Evolutionary conservation across 2,888 invertebrate species (phyloP), one percentile per base, ranked within the genome.

Genomic region (Oasisia sp.): DNA sequence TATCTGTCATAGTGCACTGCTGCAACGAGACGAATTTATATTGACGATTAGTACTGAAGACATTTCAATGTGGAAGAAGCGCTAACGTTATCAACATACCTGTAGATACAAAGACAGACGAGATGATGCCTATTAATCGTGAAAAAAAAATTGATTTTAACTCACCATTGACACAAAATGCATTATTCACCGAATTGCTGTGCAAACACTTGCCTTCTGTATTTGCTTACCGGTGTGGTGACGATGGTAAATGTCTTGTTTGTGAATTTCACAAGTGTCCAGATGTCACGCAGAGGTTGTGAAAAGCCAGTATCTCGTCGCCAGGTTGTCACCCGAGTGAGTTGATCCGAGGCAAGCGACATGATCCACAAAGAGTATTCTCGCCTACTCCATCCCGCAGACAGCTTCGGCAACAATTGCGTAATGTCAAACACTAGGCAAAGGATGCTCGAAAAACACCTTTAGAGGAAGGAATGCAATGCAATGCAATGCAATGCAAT

Each of bases 181-280:
- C 27, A 74, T 74, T 74, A 27, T 1, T 74, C 14, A n/a, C n/a
- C 14, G 7, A 74, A 19, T 74, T 27, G 27, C 27, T 19, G 1
- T n/a, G 14, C 14, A 74, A 19, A 74, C 5, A 74, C 2, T 74
- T 5, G 27, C 74, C 74, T 74, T 74, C 14, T 19, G 7, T 27
- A 7, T 27, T 74, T 74, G n/a, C 74, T 74, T 27, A 74, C 74
- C 7, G 74, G 27, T 7, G 27, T 74, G 7, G 74, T 74, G 74
- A 74, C 74, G 74, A 74, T 74, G 74, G 74, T 74, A 74, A 74
- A 74, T 74, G 74, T 74, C 74, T 74, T 74, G 74, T 74, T n/a
- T 27, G 19, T 74, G 74, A 74, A 74, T 74, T 74, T 74, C 27
- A 7, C 7, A 19, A 74, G 74, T 27, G 74, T 19, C 74, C 74